phyloP scores from a whole-genome alignment of 2,797 vertebrate genomes.

The Oreochromis grahami region DNA sequence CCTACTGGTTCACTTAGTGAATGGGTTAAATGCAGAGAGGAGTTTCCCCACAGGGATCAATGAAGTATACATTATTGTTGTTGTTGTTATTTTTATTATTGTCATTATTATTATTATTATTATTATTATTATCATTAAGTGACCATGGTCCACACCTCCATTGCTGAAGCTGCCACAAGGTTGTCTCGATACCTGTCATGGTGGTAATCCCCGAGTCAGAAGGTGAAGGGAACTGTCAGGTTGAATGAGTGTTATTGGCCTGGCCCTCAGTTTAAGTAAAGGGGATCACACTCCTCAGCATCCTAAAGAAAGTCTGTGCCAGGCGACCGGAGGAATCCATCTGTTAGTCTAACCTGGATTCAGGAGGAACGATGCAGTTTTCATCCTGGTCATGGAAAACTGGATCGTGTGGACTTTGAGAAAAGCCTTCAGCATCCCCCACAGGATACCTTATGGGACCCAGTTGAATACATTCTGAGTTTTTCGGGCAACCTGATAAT shows the following conservation, averaged over 20 bases:
- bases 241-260: neutral
- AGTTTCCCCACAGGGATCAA: no score
- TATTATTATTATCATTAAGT: neutral
- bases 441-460: no score
- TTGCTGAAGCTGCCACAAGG: neutral
- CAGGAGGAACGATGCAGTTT: neutral
- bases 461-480: no score
- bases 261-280: neutral
- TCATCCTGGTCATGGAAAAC: neutral
- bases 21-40: no score
- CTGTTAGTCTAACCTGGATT: neutral
- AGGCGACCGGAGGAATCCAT: neutral
- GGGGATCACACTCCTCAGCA: neutral
- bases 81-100: no score
- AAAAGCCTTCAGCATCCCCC: no score
- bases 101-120: no score
- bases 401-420: no score
- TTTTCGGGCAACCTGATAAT: no score
- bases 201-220: neutral
- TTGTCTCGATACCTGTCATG: accelerated
- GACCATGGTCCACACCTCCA: neutral
- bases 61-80: no score
- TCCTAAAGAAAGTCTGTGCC: neutral
- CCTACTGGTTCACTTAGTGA: no score
- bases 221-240: neutral